Evolutionary conservation across 2,888 invertebrate genomes (phyloP).

Genomic region (Horisme vitalbata): DNA sequence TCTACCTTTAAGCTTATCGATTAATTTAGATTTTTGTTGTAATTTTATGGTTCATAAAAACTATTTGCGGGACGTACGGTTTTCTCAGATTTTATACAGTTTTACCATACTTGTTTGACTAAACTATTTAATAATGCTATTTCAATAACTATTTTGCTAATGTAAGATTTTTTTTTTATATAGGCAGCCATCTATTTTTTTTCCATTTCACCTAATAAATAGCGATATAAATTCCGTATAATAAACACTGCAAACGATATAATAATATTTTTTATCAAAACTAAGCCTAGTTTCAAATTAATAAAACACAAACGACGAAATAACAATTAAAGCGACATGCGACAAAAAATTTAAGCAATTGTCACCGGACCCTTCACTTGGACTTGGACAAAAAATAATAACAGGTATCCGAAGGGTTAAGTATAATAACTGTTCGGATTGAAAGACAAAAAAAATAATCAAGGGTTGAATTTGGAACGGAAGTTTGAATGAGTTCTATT

Average conservation of each 20-base stretch:
- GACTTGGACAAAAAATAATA: constrained; percentile 49
- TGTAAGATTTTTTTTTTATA: no score
- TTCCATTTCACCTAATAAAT: background rate
- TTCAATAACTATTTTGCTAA: no score
- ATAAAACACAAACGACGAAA: constrained; percentile 41
- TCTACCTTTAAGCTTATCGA: no score
- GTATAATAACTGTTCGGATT: constrained; percentile 52
- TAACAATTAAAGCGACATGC: constrained; percentile 52
- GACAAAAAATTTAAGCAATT: constrained; percentile 58
- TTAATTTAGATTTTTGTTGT: no score
- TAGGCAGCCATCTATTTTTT: no score
- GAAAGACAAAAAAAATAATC: constrained; percentile 56
- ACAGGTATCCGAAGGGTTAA: constrained; percentile 77
- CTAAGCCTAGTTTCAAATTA: constrained; percentile 25
- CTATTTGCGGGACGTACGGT: no score
- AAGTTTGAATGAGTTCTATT: constrained; percentile 53
- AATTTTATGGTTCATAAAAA: no score
- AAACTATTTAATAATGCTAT: no score
- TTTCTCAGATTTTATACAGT: no score
- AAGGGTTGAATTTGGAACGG: constrained; percentile 63
- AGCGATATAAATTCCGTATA: background rate
- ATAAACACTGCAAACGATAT: constrained; percentile 11
- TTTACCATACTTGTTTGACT: no score
- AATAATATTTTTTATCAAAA: constrained; percentile 11
- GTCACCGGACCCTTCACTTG: constrained; percentile 60